Conservation (phyloP, 2,888 invertebrate species). For the Dendrolimus pini region DNA sequence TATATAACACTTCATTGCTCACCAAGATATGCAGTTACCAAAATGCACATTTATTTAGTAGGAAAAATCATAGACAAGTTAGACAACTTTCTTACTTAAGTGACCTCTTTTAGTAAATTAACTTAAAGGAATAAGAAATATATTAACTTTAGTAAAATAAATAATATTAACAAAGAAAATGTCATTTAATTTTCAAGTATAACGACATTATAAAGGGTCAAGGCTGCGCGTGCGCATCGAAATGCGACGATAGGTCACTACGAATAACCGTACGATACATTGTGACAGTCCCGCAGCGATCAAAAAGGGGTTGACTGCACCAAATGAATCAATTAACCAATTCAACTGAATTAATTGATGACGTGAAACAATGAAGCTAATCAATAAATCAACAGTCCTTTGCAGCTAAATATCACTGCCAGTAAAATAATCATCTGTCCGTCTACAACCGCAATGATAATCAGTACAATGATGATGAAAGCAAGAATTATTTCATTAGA, state of each 20-base stretch:
- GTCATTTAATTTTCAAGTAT: not conserved
- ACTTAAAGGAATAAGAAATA: too few species aligned
- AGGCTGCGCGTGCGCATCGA: not conserved
- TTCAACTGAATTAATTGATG: conserved; percentile 6
- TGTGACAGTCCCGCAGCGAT: conserved; percentile 3
- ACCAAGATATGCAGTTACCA: too few species aligned
- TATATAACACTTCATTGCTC: too few species aligned
- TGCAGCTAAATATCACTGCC: not conserved
- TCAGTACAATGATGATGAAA: too few species aligned
- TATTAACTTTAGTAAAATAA: too few species aligned
- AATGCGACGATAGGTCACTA: not conserved
- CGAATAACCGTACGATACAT: not conserved
- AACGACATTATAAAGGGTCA: not conserved
- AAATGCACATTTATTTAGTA: too few species aligned
- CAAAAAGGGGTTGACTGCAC: not conserved
- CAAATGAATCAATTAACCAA: conserved; percentile 9
- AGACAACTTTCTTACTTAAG: too few species aligned
- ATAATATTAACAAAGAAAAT: not conserved
- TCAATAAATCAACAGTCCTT: not conserved
- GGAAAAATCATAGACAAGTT: too few species aligned
- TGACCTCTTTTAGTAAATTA: too few species aligned
- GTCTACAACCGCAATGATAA: too few species aligned
- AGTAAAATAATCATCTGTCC: too few species aligned
- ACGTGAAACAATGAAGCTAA: not conserved
- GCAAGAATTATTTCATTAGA: too few species aligned